phyloP scores from a whole-genome alignment of 2,888 invertebrate species.

The Shargacucullia verbasci region DNA sequence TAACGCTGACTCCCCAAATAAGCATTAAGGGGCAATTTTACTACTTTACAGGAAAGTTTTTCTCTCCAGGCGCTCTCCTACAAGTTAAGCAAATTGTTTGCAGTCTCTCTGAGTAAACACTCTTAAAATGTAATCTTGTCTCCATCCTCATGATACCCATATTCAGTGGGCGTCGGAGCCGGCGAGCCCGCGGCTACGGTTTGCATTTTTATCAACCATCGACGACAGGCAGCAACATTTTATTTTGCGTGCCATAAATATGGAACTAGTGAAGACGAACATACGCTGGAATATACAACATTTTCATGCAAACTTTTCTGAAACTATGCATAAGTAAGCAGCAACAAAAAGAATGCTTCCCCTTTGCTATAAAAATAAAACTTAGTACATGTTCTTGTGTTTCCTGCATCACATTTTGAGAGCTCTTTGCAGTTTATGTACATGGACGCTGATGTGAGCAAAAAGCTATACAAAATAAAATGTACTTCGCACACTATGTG shows the following conservation, averaged over 20 bases:
- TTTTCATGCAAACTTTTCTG: constrained; percentile 86
- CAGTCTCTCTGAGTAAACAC: constrained; percentile 60
- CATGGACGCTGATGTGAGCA: constrained; percentile 40
- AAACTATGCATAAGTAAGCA: constrained; percentile 86
- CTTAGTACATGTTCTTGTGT: constrained; percentile 61
- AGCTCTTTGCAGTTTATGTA: constrained; percentile 54
- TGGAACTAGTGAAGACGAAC: constrained; percentile 80
- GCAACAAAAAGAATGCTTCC: constrained; percentile 71
- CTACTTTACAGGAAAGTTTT: constrained; percentile 46
- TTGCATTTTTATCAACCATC: constrained; percentile 88
- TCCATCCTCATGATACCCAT: constrained; percentile 71
- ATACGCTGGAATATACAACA: constrained; percentile 77
- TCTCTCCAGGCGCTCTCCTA: constrained; percentile 44
- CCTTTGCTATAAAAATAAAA: constrained; percentile 71
- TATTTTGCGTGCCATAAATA: constrained; percentile 88
- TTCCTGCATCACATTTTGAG: constrained; percentile 50
- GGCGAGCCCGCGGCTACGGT: constrained; percentile 79
- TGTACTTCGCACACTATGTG: constrained; percentile 10
- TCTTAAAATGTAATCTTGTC: constrained; percentile 74
- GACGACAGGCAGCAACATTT: constrained; percentile 83
- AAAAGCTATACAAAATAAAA: constrained; percentile 38
- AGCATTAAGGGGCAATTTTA: constrained; percentile 53
- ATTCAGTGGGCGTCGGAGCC: constrained; percentile 76
- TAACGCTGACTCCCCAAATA: constrained; percentile 57
- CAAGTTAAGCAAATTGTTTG: constrained; percentile 66